Percentiles rank a stretch among this genome's conserved stretches.
These are phyloP conservation scores for Meiosimyza platycephala DNA, from an alignment of 2,888 invertebrate genomes.

Conservation along the genomic window DNA sequence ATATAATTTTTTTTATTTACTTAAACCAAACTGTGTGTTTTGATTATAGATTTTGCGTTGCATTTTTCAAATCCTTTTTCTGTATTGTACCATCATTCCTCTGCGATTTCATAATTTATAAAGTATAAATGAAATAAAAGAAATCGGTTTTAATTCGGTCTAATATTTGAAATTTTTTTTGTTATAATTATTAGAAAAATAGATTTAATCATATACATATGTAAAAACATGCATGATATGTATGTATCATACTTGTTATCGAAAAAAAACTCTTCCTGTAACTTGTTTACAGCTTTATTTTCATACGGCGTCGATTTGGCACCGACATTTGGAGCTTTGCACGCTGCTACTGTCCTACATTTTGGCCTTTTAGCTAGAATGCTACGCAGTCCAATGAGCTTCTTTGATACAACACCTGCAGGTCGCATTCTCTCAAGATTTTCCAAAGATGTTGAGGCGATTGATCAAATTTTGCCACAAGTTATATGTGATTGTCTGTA, in stretches of 20 bases:
- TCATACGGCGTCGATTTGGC: conserved; percentile 77
- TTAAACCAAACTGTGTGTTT: too few species aligned
- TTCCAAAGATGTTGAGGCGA: conserved; percentile 68
- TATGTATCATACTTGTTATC: neutral
- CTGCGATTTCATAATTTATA: too few species aligned
- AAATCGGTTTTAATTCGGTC: neutral
- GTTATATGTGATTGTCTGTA: conserved; percentile 71
- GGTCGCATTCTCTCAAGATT: conserved; percentile 73
- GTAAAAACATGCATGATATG: too few species aligned
- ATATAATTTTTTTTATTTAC: too few species aligned
- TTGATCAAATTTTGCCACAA: conserved; percentile 66
- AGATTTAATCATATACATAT: too few species aligned
- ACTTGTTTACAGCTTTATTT: conserved; percentile 72
- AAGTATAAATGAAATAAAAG: neutral
- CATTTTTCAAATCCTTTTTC: too few species aligned
- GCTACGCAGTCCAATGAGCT: conserved; percentile 69
- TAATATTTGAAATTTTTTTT: too few species aligned
- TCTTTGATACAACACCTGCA: conserved; percentile 74
- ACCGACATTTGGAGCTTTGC: conserved; percentile 72
- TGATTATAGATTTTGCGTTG: too few species aligned
- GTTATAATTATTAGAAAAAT: too few species aligned
- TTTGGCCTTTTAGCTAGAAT: conserved; percentile 67
- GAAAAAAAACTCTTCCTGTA: conserved; percentile 29
- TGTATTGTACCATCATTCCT: too few species aligned
- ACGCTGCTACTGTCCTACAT: conserved; percentile 64